Evolutionary conservation across 2,888 invertebrate genomes (phyloP), one percentile per base, ranked within the genome.

Genomic region (Oscheius myriophilus): DNA sequence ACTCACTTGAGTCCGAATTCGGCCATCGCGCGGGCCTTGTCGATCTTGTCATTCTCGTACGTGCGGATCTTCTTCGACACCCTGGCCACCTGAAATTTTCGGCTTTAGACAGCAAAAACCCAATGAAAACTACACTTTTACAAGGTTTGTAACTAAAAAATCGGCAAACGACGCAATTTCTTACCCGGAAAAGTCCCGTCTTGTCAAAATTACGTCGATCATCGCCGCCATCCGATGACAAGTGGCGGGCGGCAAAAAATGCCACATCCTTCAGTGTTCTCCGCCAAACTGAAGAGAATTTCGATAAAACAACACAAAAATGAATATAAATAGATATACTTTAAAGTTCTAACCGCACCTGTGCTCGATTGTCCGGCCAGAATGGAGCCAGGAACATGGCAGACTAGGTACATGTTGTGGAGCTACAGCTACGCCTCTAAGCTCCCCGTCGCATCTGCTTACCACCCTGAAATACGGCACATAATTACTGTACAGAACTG

Each of bases 11-110:
- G 69, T 16, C 75, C 73, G 55, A 77, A 81, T 55, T 79, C 79
- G 0, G 81, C 81, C 81, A 81, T 80, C 18, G 81, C 81, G 14
- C 80, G 72, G 16, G 72, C 42, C 49, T 76, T 64, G 49, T 77
- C 76, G 49, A 81, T 79, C 72, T 79, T 79, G 51, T 81, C 81
- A 63, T 76, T 72, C 25, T 81, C 81, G 49, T 81, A 81, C 0
- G 76, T 70, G 12, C 73, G 58, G 4, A 71, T 70, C 23, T 51
- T 46, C n/a, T 67, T 67, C 21, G 67, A 52, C 0, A 51, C 16
- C 16, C 45, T 33, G 16, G 67, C 67, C 2, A 67, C 51, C 67
- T 67, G 46, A 23, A 54, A 64, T 12, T 21, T 23, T 11, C 2
- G n/a, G n/a, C n/a, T n/a, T n/a, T n/a, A n/a, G n/a, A n/a, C n/a